phyloP scores from a whole-genome alignment of 2,797 vertebrate genomes.

The Cottoperca gobio region DNA sequence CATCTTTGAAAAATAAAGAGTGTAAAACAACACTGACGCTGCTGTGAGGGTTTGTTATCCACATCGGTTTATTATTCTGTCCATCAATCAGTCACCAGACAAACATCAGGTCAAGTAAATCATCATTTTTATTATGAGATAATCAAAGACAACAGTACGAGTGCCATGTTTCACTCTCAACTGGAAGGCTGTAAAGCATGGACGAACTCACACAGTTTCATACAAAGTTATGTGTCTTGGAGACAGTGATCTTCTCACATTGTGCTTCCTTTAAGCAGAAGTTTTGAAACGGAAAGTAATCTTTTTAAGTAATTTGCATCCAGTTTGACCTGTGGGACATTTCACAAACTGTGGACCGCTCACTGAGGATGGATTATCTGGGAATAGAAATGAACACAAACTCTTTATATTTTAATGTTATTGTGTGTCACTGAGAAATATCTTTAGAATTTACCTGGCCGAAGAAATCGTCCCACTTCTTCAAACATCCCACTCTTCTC shows the following conservation, averaged over 20 bases:
- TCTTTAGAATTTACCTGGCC: neutral
- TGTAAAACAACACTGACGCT: too few species aligned
- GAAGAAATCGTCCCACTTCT: neutral
- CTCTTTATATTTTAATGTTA: neutral
- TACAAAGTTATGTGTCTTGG: slow-evolving; percentile 21
- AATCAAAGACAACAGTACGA: slow-evolving; percentile 47
- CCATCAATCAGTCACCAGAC: neutral
- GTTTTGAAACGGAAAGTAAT: slow-evolving; percentile 14
- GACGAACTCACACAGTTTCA: slow-evolving; percentile 17
- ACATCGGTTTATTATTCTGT: neutral
- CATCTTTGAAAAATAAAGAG: too few species aligned
- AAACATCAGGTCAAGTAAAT: slow-evolving; percentile 49
- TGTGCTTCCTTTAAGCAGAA: slow-evolving; percentile 40
- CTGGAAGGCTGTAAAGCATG: slow-evolving; percentile 34
- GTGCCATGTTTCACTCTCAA: slow-evolving; percentile 32
- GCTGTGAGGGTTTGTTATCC: too few species aligned
- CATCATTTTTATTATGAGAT: slow-evolving; percentile 71
- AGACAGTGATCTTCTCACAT: slow-evolving; percentile 33
- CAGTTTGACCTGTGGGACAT: slow-evolving; percentile 14
- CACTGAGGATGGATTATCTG: neutral
- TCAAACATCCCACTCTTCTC: slow-evolving; percentile 14
- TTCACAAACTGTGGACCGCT: neutral
- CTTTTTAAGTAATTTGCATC: too few species aligned
- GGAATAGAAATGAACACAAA: neutral
- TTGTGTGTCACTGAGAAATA: neutral